phyloP scores from a whole-genome alignment of 1,140 invertebrate species.

The Aphaenogaster floridana region DNA sequence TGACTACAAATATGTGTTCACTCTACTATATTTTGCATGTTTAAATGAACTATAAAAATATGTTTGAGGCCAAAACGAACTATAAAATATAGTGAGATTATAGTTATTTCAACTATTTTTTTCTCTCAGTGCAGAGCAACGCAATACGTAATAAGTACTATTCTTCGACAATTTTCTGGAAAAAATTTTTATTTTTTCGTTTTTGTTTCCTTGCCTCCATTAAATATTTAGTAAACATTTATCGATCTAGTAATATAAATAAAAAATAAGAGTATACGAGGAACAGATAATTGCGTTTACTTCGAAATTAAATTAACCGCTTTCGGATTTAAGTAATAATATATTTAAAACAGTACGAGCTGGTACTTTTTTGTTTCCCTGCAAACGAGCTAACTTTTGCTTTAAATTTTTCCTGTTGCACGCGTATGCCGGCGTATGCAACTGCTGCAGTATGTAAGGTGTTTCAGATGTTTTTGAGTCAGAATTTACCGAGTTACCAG shows the following conservation, averaged over 20 bases:
- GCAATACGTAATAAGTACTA: neutral
- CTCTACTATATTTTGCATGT: too few species aligned
- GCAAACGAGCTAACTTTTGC: neutral
- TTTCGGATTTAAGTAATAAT: neutral
- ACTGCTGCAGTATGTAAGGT: neutral
- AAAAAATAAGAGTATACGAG: neutral
- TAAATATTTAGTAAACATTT: neutral
- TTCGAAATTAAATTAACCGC: neutral
- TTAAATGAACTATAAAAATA: too few species aligned
- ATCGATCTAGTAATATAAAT: neutral
- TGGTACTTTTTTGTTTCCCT: neutral
- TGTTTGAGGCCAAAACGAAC: too few species aligned
- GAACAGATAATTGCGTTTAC: neutral
- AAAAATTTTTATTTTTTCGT: neutral
- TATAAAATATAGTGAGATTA: too few species aligned
- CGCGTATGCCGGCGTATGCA: too few species aligned
- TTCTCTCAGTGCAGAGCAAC: too few species aligned
- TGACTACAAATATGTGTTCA: too few species aligned
- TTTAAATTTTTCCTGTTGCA: neutral
- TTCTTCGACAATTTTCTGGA: neutral
- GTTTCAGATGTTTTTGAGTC: neutral
- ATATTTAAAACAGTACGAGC: neutral
- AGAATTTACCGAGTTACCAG: conserved; percentile 8
- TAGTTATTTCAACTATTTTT: too few species aligned
- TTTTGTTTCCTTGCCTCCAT: neutral